Base-by-base conservation (phyloP, 2,797 vertebrate species). In the Phataginus tricuspis region DNA sequence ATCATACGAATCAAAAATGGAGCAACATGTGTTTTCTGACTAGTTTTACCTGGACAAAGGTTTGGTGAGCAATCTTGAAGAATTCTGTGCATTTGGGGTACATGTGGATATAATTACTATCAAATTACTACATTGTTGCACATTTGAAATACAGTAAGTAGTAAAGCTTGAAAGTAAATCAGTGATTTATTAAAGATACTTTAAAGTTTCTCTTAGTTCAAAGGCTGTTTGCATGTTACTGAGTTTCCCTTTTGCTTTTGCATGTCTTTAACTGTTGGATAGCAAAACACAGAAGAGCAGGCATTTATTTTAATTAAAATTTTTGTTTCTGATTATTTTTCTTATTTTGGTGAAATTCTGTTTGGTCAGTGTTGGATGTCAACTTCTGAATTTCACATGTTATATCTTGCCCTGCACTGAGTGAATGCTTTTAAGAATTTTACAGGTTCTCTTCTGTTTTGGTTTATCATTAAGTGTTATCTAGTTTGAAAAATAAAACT, bases 271-370 rank as follows among this genome's bases (percentile, higher is more conserved):
- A 55, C 49, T 94, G 19, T 91, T 95, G n/a, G 18, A 66, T 90
- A 90, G 31, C 74, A 93, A 53, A 63, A 51, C 37, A 51, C 49
- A 86, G 37, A 57, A 91, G 8, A 91, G 16, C 77, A 95, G 37
- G 10, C 37, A 34, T 78, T 88, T 45, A 39, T 93, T 93, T 94
- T 94, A 92, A 94, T 94, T 92, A 85, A 89, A 90, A 83, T 11
- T 72, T 83, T 91, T 74, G 66, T 90, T 91, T 92, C 27, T 95
- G 27, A 31, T 90, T 68, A n/a, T 83, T 42, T 91, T 84, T 93
- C 25, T 27, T 86, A 37, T 85, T 87, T 91, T 96, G 72, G 25
- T 97, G 55, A 90, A 91, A 95, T 77, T 94, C 27, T 79, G 0
- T 95, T 86, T 94, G 37, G 5, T 97, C 16, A 69, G 10, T 68